These are phyloP conservation scores for Pemphigus obesinymphae DNA, from an alignment of 1,140 invertebrate species.

Conservation along the genomic window DNA sequence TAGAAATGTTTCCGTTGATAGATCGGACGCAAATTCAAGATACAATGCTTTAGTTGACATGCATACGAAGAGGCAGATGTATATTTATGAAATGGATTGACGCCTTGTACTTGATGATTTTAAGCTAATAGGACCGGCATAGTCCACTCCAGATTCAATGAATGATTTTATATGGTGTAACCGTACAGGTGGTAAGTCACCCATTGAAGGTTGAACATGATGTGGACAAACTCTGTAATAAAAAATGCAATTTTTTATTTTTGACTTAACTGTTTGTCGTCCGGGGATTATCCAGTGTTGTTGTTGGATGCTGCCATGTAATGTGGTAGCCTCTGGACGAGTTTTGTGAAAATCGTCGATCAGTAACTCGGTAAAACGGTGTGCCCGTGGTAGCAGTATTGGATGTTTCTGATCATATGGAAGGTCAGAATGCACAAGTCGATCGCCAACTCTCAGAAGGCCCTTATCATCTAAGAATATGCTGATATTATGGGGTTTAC, in stretches of 20 bases:
- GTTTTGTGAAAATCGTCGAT: no score
- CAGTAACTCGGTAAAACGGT: no score
- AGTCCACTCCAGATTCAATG: background rate
- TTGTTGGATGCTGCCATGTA: no score
- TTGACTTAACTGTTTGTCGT: background rate
- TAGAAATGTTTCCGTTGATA: constrained; percentile 46
- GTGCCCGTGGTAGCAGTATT: no score
- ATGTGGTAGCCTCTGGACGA: no score
- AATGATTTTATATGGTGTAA: background rate
- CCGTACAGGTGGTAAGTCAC: background rate
- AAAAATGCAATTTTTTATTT: background rate
- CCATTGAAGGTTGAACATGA: no score
- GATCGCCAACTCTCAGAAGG: no score
- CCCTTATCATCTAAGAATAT: no score
- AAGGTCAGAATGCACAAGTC: no score
- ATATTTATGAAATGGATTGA: no score
- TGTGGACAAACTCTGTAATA: background rate
- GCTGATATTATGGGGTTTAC: background rate
- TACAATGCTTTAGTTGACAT: constrained; percentile 48
- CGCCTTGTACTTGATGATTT: background rate
- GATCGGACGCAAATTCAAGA: constrained; percentile 46
- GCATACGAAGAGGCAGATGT: no score
- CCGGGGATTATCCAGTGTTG: background rate
- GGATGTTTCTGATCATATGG: no score
- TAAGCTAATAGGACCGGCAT: background rate